A percentile compares a stretch with the other conserved stretches of the same genome.
These are phyloP conservation scores for Anguilla megastoma DNA, from an alignment of 2,797 vertebrate genomes.

Conservation along the genomic window DNA sequence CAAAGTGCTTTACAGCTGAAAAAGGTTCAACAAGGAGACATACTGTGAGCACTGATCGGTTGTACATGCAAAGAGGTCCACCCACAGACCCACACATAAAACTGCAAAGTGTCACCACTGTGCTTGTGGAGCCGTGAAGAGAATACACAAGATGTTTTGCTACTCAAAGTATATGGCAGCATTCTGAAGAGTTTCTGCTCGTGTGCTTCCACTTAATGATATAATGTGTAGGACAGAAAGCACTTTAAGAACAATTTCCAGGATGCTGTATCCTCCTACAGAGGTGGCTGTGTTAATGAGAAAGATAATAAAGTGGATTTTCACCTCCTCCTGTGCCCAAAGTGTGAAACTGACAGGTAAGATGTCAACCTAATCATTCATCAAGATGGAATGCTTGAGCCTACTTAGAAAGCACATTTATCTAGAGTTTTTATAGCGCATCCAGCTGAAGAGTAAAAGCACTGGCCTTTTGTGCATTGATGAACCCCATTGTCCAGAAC, in stretches of 20 bases:
- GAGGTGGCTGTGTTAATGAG: neutral
- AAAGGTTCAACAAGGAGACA: neutral
- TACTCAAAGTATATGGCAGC: neutral
- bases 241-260: neutral
- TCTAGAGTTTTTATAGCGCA: no score
- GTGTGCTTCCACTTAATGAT: neutral
- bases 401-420: no score
- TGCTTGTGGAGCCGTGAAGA: neutral
- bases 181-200: neutral
- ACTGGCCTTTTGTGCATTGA: no score
- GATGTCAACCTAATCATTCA: neutral
- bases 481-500: no score
- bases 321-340: neutral
- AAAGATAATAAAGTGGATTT: neutral
- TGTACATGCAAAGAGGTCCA: neutral
- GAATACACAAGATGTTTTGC: neutral
- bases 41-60: neutral
- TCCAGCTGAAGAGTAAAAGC: no score
- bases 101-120: neutral
- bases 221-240: neutral
- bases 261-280: neutral
- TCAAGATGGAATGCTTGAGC: neutral
- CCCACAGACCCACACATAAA: neutral
- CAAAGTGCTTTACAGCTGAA: neutral
- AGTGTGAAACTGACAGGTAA: slow-evolving; percentile 5